Evolutionary conservation across 2,797 vertebrate genomes (phyloP).

Genomic region (Enteromius viviparus): DNA sequence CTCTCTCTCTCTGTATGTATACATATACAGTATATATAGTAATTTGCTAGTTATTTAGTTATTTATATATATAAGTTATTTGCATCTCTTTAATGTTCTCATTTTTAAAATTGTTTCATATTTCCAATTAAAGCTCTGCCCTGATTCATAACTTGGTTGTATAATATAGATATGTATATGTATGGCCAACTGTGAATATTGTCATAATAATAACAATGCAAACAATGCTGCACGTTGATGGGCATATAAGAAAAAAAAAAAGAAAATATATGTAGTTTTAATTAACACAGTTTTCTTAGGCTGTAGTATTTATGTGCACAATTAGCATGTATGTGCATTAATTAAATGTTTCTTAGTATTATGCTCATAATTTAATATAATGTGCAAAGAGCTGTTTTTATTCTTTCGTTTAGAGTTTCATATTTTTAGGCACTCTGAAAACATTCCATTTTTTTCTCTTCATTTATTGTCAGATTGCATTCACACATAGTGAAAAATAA

Average conservation of each 20-base stretch:
- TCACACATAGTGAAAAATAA: slow-evolving; percentile 5
- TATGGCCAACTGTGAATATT: background rate
- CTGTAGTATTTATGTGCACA: background rate
- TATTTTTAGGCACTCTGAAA: background rate
- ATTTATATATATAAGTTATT: background rate
- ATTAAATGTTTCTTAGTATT: background rate
- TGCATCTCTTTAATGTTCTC: background rate
- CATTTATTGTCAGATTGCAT: background rate
- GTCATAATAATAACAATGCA: background rate
- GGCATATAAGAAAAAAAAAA: background rate
- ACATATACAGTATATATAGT: too few species aligned
- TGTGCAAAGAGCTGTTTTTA: background rate
- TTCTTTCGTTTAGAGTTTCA: background rate
- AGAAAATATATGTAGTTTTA: background rate
- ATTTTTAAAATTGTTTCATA: background rate
- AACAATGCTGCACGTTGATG: background rate
- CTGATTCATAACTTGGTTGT: background rate
- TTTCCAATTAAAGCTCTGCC: background rate
- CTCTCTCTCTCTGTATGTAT: too few species aligned
- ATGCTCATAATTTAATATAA: background rate
- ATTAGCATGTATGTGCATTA: background rate
- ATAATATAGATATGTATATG: background rate
- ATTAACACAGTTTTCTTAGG: background rate
- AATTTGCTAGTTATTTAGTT: too few species aligned
- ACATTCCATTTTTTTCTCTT: background rate